These are phyloP conservation scores for Standfussiana lucernea DNA, from an alignment of 2,888 invertebrate species.

Conservation along the genomic window DNA sequence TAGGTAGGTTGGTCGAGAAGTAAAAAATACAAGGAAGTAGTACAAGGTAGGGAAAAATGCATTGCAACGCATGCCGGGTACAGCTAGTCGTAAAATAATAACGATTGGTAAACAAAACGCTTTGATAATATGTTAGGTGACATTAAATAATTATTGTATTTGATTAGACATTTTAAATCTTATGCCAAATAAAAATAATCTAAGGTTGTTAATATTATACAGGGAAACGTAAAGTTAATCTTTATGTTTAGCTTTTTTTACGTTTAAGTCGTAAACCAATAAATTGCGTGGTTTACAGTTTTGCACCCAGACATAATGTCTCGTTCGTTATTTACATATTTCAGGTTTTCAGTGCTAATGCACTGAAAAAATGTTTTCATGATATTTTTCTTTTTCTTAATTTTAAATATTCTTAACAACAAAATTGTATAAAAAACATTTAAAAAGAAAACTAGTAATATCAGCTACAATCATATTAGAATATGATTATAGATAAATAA, in stretches of 20 bases:
- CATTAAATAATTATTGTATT: conserved; percentile 7
- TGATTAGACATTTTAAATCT: neutral
- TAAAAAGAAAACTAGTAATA: too few relatives aligned
- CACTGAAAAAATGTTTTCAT: too few relatives aligned
- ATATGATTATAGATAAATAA: too few relatives aligned
- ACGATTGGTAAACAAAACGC: neutral
- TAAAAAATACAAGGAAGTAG: too few relatives aligned
- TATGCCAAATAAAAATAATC: conserved; percentile 4
- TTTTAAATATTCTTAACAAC: too few relatives aligned
- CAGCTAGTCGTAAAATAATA: too few relatives aligned
- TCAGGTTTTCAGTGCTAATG: neutral
- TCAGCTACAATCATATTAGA: too few relatives aligned
- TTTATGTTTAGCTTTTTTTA: conserved; percentile 11
- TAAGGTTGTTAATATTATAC: neutral
- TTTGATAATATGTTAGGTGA: neutral
- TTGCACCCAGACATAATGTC: conserved; percentile 19
- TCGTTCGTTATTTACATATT: neutral
- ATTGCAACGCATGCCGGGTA: too few relatives aligned
- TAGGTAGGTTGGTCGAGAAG: too few relatives aligned
- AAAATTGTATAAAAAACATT: too few relatives aligned
- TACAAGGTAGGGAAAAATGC: too few relatives aligned
- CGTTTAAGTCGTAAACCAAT: conserved; percentile 6
- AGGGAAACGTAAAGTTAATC: conserved; percentile 25
- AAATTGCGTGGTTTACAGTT: conserved; percentile 1
- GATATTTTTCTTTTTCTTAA: too few relatives aligned